phyloP scores from a whole-genome alignment of 2,113 vertebrate species.

The Lagopus leucura region DNA sequence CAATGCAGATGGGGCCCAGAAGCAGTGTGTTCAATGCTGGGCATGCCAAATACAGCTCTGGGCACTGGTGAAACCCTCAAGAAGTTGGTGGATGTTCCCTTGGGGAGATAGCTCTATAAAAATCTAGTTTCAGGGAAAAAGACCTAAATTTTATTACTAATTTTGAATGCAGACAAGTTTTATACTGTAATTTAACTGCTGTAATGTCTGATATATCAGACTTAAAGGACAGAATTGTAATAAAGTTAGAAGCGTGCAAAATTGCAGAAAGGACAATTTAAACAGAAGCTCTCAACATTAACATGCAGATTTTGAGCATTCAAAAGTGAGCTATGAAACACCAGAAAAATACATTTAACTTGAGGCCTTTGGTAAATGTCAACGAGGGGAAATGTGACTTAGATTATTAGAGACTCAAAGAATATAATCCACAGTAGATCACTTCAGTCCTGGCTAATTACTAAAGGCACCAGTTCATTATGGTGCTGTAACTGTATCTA shows the following conservation, averaged over 20 bases:
- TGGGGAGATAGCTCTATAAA: neutral
- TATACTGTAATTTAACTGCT: conserved; percentile 25
- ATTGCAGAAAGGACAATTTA: conserved; percentile 56
- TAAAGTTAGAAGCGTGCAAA: conserved; percentile 28
- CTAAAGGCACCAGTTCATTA: conserved; percentile 70
- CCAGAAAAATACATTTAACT: conserved; percentile 48
- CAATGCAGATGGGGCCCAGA: neutral
- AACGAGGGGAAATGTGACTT: conserved; percentile 61
- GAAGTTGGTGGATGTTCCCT: neutral
- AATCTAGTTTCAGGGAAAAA: neutral
- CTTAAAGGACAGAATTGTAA: conserved; percentile 61
- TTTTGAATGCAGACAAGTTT: conserved; percentile 47
- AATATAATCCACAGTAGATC: conserved; percentile 68
- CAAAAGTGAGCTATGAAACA: conserved; percentile 56
- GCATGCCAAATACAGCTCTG: fast-evolving
- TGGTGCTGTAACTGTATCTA: conserved; percentile 49
- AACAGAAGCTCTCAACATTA: conserved; percentile 41
- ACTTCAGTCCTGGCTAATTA: conserved; percentile 63
- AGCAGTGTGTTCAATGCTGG: neutral
- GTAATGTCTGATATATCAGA: conserved; percentile 23
- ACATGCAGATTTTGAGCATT: conserved; percentile 35
- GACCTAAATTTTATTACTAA: conserved; percentile 10
- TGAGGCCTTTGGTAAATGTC: conserved; percentile 64
- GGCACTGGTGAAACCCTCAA: neutral
- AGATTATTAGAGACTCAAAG: conserved; percentile 64